Evolutionary conservation across 2,888 invertebrate genomes (phyloP), one percentile per base, ranked within the genome.

Genomic region (Julus scanicus): DNA sequence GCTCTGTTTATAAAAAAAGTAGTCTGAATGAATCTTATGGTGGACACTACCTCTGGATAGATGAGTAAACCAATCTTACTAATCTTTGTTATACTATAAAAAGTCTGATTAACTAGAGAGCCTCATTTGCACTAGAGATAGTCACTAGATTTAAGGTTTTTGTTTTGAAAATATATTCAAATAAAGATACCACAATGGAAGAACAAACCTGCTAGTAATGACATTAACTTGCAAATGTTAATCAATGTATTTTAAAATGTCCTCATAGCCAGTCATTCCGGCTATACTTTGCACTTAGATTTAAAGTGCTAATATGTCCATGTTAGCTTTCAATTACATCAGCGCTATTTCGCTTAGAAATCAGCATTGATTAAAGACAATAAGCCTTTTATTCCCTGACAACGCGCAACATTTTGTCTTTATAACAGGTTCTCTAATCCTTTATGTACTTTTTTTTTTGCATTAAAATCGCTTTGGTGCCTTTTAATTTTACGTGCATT

Each of bases 331-430:
- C 20, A 20, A 17, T 71, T 71, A 20, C 63, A 29, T 9, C 8
- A 71, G 63, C 63, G 20, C 20, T 71, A 9, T 17, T 29, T 71
- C 63, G 11, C 63, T 71, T 71, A 6, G 20, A 71, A 71, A 71
- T 71, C 63, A 71, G 63, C 63, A 71, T 71, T 71, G 63, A 71
- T 71, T 71, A 71, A 20, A 71, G 63, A 17, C 63, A 71, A 71
- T 71, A 17, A 71, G 63, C 63, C 63, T 71, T 20, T 57, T 20
- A 5, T 71, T 71, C 9, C 63, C 3, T 71, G 63, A 71, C 20
- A 71, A 71, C 63, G 63, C 53, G 9, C 63, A 20, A 20, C 20
- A 71, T 20, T 71, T 71, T 71, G 63, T 71, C 63, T 71, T 15
- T 20, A 20, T 71, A 71, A 71, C 63, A 71, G 63, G 20, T 71